These are phyloP conservation scores for Eretmocerus hayati DNA, from an alignment of 2,888 invertebrate species.

Conservation along the genomic window DNA sequence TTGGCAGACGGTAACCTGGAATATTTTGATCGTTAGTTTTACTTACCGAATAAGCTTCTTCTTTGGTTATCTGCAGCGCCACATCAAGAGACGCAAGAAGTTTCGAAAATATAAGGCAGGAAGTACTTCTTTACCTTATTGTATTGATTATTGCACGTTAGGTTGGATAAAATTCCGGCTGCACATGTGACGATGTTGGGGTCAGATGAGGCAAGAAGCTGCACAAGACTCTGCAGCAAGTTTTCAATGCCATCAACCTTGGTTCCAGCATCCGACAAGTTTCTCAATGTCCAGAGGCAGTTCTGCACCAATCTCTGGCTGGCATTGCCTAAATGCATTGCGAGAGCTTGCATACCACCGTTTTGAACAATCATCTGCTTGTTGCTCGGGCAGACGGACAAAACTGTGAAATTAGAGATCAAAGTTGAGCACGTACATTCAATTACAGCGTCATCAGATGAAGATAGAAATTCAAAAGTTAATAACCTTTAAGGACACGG, in stretches of 20 bases:
- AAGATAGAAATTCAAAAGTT: background rate
- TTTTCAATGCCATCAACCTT: conserved; percentile 89
- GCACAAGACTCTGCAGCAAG: conserved; percentile 81
- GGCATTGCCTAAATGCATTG: conserved; percentile 90
- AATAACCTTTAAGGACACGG: conserved; percentile 79
- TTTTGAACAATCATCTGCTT: conserved; percentile 98
- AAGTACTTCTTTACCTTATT: no score
- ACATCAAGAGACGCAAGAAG: no score
- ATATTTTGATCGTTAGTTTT: no score
- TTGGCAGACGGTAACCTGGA: conserved; percentile 76
- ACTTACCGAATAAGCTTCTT: no score
- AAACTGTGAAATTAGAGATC: conserved; percentile 57
- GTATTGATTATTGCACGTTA: conserved; percentile 98
- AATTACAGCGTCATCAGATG: no score
- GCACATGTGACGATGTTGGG: conserved; percentile 97
- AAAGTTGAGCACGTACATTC: no score
- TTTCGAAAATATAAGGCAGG: no score
- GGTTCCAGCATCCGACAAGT: conserved; percentile 96
- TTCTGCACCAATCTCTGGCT: conserved; percentile 93
- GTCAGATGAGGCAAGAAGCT: conserved; percentile 84
- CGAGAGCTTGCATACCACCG: conserved; percentile 95
- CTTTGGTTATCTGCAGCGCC: no score
- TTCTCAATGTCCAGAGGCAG: conserved; percentile 95
- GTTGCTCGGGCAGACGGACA: conserved; percentile 97
- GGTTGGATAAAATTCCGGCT: conserved; percentile 95